phyloP scores from a whole-genome alignment of 2,797 vertebrate genomes.

The Gouania willdenowi region DNA sequence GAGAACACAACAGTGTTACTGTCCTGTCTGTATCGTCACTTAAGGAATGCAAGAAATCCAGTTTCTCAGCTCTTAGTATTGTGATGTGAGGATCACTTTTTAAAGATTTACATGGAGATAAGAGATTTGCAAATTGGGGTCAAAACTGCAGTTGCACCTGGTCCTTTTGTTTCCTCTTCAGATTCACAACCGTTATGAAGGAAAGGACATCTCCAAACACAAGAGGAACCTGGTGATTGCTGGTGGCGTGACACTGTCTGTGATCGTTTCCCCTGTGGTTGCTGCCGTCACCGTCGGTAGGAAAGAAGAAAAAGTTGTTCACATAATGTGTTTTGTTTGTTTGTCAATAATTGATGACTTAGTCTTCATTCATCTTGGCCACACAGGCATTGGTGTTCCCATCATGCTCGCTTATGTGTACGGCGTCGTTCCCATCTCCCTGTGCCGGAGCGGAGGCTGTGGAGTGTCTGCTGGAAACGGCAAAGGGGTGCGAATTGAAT shows the following conservation, averaged over 20 bases:
- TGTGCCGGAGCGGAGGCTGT: conserved; percentile 95
- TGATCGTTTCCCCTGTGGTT: conserved; percentile 95
- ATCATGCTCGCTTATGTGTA: conserved; percentile 99
- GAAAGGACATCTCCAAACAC: conserved; percentile 96
- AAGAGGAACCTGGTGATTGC: conserved; percentile 96
- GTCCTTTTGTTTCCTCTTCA: conserved; percentile 40
- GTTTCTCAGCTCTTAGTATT: no score
- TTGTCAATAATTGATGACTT: no score
- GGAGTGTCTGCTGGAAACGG: conserved; percentile 95
- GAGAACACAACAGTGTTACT: no score
- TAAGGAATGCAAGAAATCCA: no score
- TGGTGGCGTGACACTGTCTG: conserved; percentile 93
- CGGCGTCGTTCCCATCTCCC: conserved; percentile 95
- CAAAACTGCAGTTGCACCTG: not conserved
- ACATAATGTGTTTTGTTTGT: no score
- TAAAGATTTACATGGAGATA: no score
- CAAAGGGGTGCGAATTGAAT: conserved; percentile 97
- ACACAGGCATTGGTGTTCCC: conserved; percentile 91
- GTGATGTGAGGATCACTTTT: not conserved
- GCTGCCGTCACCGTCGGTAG: conserved; percentile 98
- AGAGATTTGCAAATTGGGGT: no score
- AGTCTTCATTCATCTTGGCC: not conserved
- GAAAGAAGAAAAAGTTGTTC: no score
- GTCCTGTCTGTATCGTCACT: no score
- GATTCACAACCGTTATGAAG: conserved; percentile 98